Base-by-base conservation (phyloP, 1,140 invertebrate species). In the Plectus sambesii region DNA sequence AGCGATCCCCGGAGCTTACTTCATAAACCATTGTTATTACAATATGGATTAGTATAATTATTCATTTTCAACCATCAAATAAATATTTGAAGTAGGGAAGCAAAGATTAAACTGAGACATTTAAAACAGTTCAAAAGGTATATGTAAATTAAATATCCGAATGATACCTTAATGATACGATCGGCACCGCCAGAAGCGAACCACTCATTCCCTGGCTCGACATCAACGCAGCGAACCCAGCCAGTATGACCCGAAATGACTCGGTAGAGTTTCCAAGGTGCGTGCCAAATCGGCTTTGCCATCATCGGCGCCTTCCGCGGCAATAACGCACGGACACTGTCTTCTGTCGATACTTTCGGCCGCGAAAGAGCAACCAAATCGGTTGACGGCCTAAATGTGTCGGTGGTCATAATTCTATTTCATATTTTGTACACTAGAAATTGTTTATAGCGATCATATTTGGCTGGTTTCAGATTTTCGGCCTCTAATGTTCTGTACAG, bases 171-270 rank as follows among this genome's bases (percentile, higher is more conserved):
- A 37, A 99, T 98, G 5, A 99, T 87, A 70, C 93, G 79, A 72
- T 99, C 93, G 5, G 85, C 89, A 35, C 90, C 87, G 44, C 94
- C 90, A 58, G 82, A 82, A 42, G 81, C 83, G 75, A 90, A 89
- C 78, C 83, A 87, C 66, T 98, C 84, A 74, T 99, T 99, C 19
- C 85, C 87, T 22, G 94, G 94, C 70, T 99, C 94, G 4, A 99
- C 83, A 37, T 90, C 84, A 41, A 90, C 82, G 75, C 90, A 93
- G 36, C 93, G 71, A 9, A 99, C 93, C 94, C 94, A 99, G 20
- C 94, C 94, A 39, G 90, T 76, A 78, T 99, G 93, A 15, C 93
- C 90, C 61, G 87, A 88, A 58, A 99, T 94, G 2, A 98, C 92
- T 58, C 92, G 74, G 61, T 83, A 90, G 9, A 99, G 73, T 74